Evolutionary conservation across 2,888 invertebrate species (phyloP).

Genomic region (Strigamia transsilvanica): DNA sequence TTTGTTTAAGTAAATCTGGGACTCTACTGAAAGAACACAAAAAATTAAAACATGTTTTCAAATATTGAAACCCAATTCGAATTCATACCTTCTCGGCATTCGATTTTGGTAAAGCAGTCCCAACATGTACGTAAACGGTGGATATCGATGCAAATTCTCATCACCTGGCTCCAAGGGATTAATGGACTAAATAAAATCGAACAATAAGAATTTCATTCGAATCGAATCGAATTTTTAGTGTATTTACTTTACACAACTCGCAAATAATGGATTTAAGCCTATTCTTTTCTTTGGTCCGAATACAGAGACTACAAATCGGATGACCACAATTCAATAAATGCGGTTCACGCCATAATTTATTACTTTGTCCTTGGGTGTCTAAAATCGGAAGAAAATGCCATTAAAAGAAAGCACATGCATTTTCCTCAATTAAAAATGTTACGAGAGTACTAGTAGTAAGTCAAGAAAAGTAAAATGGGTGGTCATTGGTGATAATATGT

Average conservation of each 20-base stretch:
- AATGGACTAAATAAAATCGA: neutral
- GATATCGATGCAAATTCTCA: neutral
- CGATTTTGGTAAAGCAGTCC: neutral
- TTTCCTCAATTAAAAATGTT: too few relatives aligned
- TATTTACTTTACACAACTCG: neutral
- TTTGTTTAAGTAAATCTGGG: neutral
- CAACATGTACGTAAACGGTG: neutral
- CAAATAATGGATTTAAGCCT: neutral
- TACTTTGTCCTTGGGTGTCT: neutral
- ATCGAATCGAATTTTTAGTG: neutral
- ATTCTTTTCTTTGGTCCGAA: neutral
- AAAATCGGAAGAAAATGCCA: neutral
- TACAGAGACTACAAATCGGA: neutral
- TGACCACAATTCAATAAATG: conserved; percentile 20
- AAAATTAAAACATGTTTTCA: neutral
- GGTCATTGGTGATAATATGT: too few relatives aligned
- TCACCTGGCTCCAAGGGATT: neutral
- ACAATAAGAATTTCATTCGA: neutral
- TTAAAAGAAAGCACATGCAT: too few relatives aligned
- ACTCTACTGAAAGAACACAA: neutral
- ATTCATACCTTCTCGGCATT: neutral
- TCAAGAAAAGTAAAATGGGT: too few relatives aligned
- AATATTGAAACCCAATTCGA: neutral
- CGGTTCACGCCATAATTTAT: neutral
- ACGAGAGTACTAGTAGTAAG: too few relatives aligned